Conservation (phyloP, 2,888 invertebrate species). For the Omphaloscelis lunosa region DNA sequence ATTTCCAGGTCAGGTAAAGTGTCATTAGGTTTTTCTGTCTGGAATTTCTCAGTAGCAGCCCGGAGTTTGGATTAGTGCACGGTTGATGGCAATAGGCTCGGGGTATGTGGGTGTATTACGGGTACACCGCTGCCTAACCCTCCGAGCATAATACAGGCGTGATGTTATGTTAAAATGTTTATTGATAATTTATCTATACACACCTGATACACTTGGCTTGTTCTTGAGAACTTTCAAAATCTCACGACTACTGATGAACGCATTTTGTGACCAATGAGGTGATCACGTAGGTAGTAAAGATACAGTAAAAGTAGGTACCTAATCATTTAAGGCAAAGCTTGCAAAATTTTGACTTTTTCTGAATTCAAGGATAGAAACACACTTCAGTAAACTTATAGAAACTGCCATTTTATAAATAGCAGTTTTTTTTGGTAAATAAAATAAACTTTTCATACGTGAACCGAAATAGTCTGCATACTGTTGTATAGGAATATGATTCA, state of each 20-base stretch:
- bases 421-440: not conserved
- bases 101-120: not conserved
- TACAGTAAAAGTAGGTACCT: constrained; percentile 13
- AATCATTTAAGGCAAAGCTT: not conserved
- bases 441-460: no score
- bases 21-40: no score
- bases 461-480: no score
- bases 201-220: constrained; percentile 11
- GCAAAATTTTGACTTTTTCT: constrained; percentile 8
- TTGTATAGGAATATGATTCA: no score
- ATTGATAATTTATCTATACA: constrained; percentile 1
- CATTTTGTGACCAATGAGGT: constrained; percentile 21
- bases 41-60: not conserved
- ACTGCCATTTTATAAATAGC: not conserved
- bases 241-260: constrained; percentile 10
- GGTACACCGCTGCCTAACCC: not conserved
- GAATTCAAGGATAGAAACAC: constrained; percentile 6
- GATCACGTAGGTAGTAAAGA: constrained; percentile 26
- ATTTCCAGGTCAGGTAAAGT: not conserved
- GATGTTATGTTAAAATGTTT: not conserved
- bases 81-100: not conserved
- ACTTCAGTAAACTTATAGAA: not conserved
- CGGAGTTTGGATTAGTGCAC: not conserved
- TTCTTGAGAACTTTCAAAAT: constrained; percentile 25
- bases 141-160: not conserved